These are phyloP conservation scores for Pteropus alecto DNA, from an alignment of 2,113 vertebrate species.

Conservation along the genomic window DNA sequence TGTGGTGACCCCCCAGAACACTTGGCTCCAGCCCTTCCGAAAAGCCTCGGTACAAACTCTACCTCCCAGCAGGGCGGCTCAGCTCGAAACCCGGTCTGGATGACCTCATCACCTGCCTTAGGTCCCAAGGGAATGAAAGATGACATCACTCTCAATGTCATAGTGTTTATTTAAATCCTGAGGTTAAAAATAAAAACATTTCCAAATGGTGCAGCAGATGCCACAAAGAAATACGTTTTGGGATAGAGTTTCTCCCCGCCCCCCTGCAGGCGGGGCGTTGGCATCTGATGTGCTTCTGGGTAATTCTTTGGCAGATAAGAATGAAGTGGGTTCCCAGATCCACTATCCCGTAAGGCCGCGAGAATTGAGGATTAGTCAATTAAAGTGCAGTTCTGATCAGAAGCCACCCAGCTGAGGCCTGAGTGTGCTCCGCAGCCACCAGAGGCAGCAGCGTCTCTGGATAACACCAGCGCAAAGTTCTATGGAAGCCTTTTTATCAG, in stretches of 20 bases:
- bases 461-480: not conserved
- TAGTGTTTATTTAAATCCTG: slow-evolving; percentile 80
- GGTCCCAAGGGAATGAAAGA: not conserved
- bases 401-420: not conserved
- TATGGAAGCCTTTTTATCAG: not conserved
- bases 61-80: not conserved
- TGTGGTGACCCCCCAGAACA: not conserved
- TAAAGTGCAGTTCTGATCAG: slow-evolving; percentile 66
- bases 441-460: not conserved
- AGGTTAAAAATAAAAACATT: slow-evolving; percentile 64
- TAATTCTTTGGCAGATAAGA: slow-evolving; percentile 76
- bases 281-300: slow-evolving; percentile 52
- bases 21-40: not conserved
- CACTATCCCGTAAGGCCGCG: slow-evolving; percentile 10
- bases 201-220: not conserved
- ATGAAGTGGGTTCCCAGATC: slow-evolving; percentile 56
- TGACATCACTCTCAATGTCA: not conserved
- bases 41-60: not conserved
- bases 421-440: not conserved
- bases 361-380: slow-evolving; percentile 26
- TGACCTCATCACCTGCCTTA: rapidly evolving
- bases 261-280: not conserved
- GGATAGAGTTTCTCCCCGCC: not conserved
- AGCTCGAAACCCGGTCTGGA: rapidly evolving
- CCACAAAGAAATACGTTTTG: slow-evolving; percentile 39